Percentiles rank a stretch among this genome's conserved stretches.
Conservation (phyloP, 2,888 invertebrate genomes). For the Oscheius sp. region DNA sequence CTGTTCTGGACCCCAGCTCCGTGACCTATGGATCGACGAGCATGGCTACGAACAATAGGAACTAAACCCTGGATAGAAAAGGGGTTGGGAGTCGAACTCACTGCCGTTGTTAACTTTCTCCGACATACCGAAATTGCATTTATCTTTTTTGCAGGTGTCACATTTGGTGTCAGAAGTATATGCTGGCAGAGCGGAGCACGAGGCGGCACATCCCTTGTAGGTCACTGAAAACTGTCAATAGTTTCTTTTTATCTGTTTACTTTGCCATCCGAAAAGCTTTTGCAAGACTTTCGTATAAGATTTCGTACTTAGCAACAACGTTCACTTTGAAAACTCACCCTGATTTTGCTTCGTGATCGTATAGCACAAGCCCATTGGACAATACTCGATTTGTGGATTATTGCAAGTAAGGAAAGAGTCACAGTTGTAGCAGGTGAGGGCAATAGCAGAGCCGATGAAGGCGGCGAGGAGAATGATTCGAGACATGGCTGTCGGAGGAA, state of each 20-base stretch:
- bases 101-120: slow-evolving; percentile 11
- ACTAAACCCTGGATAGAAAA: not conserved
- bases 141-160: not conserved
- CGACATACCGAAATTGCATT: slow-evolving; percentile 19
- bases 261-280: not conserved
- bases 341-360: slow-evolving; percentile 21
- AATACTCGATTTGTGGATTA: slow-evolving; percentile 20
- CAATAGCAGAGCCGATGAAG: slow-evolving; percentile 4
- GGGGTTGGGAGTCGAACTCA: not conserved
- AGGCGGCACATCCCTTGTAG: slow-evolving; percentile 26
- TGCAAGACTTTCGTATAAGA: not conserved
- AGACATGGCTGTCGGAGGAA: slow-evolving; percentile 8
- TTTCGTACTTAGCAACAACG: not conserved
- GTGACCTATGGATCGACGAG: slow-evolving; percentile 24
- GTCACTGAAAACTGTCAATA: slow-evolving; percentile 19
- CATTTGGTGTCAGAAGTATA: slow-evolving; percentile 1
- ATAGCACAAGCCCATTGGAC: slow-evolving; percentile 29
- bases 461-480: slow-evolving; percentile 21
- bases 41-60: not conserved
- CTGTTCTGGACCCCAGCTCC: slow-evolving; percentile 27
- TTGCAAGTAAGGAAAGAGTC: slow-evolving; percentile 34
- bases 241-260: slow-evolving; percentile 17
- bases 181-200: slow-evolving; percentile 19
- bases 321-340: slow-evolving; percentile 4
- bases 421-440: slow-evolving; percentile 33